phyloP scores from a whole-genome alignment of 2,797 vertebrate species.

The Silurus aristotelis region DNA sequence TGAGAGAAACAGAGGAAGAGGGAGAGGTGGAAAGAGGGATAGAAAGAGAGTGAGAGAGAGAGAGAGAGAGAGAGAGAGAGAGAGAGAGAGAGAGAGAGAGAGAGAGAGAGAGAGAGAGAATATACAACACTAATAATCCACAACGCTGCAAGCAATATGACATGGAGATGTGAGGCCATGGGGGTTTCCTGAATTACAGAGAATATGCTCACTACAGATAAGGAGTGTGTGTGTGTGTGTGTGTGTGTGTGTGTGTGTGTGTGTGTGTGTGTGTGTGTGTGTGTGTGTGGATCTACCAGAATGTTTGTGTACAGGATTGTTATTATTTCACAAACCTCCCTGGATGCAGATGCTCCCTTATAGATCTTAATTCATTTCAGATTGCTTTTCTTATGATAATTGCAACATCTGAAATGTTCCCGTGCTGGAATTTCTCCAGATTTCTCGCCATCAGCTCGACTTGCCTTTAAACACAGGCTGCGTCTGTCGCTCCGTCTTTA shows the following conservation, averaged over 20 bases:
- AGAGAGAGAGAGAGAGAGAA: conserved; percentile 15
- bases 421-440: not conserved
- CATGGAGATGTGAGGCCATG: conserved; percentile 23
- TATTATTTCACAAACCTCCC: not conserved
- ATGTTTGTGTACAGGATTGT: conserved; percentile 16
- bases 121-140: conserved; percentile 31
- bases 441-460: not conserved
- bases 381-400: not conserved
- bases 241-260: conserved; percentile 12
- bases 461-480: not conserved
- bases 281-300: conserved; percentile 13
- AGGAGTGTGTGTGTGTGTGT: conserved; percentile 11
- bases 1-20: not conserved
- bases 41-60: not conserved
- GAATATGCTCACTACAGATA: conserved; percentile 35
- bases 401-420: not conserved
- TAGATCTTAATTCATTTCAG: not conserved
- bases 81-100: not conserved
- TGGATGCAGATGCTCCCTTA: conserved; percentile 1
- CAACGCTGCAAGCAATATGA: conserved; percentile 29
- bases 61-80: not conserved
- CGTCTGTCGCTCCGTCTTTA: not conserved
- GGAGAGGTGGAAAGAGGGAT: not conserved
- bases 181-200: conserved; percentile 23
- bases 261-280: conserved; percentile 23